Base-by-base conservation (phyloP, 2,113 vertebrate genomes). In the Psephotus haematonotus region DNA sequence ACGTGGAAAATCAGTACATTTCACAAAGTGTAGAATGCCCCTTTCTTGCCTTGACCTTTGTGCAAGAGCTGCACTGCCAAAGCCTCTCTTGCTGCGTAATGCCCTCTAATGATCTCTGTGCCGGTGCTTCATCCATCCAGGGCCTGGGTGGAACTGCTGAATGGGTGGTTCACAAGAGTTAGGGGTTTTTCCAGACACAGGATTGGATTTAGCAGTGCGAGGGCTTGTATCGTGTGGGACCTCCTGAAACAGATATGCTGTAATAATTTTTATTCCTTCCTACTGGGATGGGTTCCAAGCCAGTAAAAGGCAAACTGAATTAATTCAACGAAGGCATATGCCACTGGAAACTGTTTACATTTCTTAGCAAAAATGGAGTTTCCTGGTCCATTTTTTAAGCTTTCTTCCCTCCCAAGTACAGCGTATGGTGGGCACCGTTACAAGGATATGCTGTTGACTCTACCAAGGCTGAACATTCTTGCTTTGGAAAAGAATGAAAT, bases 241-340 rank as follows among this genome's bases (percentile, higher is more conserved):
- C 94, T 95, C 90, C 90, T 93, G 94, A 93, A 96, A 92, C 95
- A 95, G 97, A 96, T 97, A 97, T n/a, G 82, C 96, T 97, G 96
- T 97, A 94, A 97, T 98, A 96, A 93, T 93, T 97, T 97, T 96
- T 97, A 96, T 98, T 97, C 96, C 97, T 97, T 98, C 94, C 97
- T 97, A 96, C 97, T 97, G 98, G 98, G 98, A 98, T 96, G 97
- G 94, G 97, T 98, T 98, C 98, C 98, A 98, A 98, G 97, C 97
- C 97, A 97, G 97, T 97, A 98, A 98, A 98, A 98, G 98, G 98
- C 98, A 98, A 98, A 98, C 98, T 98, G 97, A 98, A 98, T 98
- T 98, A 98, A 98, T 98, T 98, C 97, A 97, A 97, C 57, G 80
- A 95, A 98, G 98, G 97, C 98, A 98, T 98, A 98, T 98, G 98